Evolutionary conservation across 2,888 invertebrate species (phyloP).

Genomic region (Notodonta ziczac): DNA sequence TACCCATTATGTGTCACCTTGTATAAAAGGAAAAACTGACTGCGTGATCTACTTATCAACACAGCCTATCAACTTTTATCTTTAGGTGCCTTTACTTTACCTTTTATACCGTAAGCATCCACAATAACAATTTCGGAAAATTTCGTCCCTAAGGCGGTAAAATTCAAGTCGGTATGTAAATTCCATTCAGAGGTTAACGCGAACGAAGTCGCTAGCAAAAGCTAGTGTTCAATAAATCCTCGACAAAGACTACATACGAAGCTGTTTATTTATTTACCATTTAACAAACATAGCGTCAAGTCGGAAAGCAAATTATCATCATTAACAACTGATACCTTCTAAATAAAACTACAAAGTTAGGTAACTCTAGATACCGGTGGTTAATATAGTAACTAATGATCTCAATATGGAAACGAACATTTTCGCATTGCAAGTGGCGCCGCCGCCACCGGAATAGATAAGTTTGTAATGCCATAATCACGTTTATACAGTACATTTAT

Average conservation of each 20-base stretch:
- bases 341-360: neutral
- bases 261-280: neutral
- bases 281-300: neutral
- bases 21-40: too few species aligned
- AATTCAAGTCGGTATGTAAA: too few species aligned
- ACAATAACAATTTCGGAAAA: too few species aligned
- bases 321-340: neutral
- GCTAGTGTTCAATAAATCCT: neutral
- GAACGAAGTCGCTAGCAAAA: too few species aligned
- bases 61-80: too few species aligned
- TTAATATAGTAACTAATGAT: neutral
- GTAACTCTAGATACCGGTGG: neutral
- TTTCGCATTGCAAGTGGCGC: neutral
- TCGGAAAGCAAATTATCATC: neutral
- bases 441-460: neutral
- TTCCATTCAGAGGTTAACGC: too few species aligned
- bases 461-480: slow-evolving; percentile 2
- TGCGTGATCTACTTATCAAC: too few species aligned
- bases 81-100: too few species aligned
- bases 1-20: too few species aligned
- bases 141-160: too few species aligned
- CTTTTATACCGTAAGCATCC: too few species aligned
- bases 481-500: slow-evolving; percentile 2
- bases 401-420: neutral
- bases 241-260: neutral